Conservation (phyloP, 2,797 vertebrate species). For the Sphaeramia orbicularis region DNA sequence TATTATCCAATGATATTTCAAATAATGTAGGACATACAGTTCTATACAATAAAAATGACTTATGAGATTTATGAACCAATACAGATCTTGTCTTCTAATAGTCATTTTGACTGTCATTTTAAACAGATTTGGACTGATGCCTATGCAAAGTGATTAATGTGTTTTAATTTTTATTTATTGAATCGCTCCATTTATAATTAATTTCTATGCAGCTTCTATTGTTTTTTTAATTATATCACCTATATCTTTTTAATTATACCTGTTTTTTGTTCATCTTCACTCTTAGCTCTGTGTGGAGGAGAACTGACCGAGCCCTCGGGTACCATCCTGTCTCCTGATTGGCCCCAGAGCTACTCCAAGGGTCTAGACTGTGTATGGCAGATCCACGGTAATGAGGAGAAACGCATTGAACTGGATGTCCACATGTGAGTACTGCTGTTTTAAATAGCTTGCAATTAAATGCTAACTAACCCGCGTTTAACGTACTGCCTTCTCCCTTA, state of each 20-base stretch:
- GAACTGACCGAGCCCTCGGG: conserved; percentile 89
- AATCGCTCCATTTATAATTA: not conserved
- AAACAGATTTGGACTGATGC: no score
- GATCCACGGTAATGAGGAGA: conserved; percentile 93
- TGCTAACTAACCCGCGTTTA: not conserved
- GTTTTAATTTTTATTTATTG: no score
- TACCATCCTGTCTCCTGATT: conserved; percentile 93
- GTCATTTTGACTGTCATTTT: conserved; percentile 11
- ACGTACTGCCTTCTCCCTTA: not conserved
- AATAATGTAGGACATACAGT: no score
- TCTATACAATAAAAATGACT: no score
- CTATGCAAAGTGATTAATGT: no score
- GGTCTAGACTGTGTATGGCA: conserved; percentile 94
- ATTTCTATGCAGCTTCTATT: conserved; percentile 1
- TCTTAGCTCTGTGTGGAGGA: conserved; percentile 90
- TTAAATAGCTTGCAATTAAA: not conserved
- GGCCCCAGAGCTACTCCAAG: conserved; percentile 94
- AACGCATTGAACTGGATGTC: conserved; percentile 91
- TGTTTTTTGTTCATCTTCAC: conserved; percentile 6
- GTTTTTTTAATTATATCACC: conserved; percentile 15
- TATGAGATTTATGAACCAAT: no score
- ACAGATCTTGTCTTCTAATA: not conserved
- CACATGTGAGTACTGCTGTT: conserved; percentile 87
- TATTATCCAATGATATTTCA: no score
- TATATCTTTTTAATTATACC: no score